Percentiles rank a stretch among this genome's conserved stretches.
These are phyloP conservation scores for Percopsis omiscomaycus DNA, from an alignment of 2,797 vertebrate species.

Conservation along the genomic window DNA sequence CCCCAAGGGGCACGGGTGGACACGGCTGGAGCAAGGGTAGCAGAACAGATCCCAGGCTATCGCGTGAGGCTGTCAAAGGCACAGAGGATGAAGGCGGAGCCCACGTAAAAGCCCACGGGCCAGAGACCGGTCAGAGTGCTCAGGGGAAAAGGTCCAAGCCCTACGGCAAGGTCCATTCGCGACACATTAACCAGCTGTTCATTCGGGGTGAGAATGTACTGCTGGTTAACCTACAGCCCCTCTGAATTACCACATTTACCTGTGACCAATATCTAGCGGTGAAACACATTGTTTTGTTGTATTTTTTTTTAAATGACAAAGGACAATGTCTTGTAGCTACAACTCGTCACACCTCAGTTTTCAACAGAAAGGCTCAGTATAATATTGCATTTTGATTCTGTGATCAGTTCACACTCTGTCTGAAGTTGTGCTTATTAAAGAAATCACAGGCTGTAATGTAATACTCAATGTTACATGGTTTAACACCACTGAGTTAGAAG, in stretches of 20 bases:
- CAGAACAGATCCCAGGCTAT: conserved; percentile 12
- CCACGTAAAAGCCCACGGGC: conserved; percentile 4
- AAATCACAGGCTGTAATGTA: too few relatives aligned
- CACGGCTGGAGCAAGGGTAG: not conserved
- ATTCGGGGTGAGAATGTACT: conserved; percentile 94
- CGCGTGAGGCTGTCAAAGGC: not conserved
- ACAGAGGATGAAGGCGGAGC: conserved; percentile 15
- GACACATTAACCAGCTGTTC: conserved; percentile 96
- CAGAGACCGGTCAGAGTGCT: conserved; percentile 13
- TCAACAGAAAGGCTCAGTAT: too few relatives aligned
- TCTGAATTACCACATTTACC: conserved; percentile 54
- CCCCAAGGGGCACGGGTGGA: not conserved
- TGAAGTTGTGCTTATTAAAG: too few relatives aligned
- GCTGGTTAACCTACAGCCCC: conserved; percentile 88
- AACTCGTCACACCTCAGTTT: too few relatives aligned
- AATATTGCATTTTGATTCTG: too few relatives aligned
- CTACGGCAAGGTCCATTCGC: conserved; percentile 88
- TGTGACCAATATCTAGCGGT: not conserved
- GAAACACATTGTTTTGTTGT: too few relatives aligned
- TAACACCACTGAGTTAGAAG: too few relatives aligned
- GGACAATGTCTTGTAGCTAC: too few relatives aligned
- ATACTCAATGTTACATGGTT: too few relatives aligned
- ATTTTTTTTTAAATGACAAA: too few relatives aligned
- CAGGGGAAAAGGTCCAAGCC: conserved; percentile 61
- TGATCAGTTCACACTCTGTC: too few relatives aligned